Base-by-base conservation (phyloP, 2,888 invertebrate genomes). In the Eupithecia pulchellata region DNA sequence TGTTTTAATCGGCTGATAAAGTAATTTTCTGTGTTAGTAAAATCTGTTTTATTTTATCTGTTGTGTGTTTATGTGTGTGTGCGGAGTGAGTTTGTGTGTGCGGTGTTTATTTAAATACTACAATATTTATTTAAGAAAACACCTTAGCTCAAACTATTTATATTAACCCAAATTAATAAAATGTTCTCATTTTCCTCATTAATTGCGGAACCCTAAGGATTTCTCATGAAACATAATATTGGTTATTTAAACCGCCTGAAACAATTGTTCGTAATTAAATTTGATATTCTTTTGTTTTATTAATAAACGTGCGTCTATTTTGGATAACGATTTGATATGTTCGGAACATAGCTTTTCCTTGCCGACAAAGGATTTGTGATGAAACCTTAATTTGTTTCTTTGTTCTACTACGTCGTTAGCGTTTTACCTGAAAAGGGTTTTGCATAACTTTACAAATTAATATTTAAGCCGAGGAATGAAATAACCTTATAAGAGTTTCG, bases 191-290 rank as follows among this genome's bases (percentile, higher is more conserved):
- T 13, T 36, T 61, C 14, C 6, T 14, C 32, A 11, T 34, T 4
- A 60, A 34, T 58, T 17, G 36, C 32, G 34, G 61, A 61, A 61
- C 61, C 61, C 61, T 36, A 61, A 36, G 36, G 61, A 61, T 20
- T 61, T 61, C 32, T 1, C 32, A 32, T 20, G 32, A 61, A 61
- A 61, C 61, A 36, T 34, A 32, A 61, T 61, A 61, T 61, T 13
- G 60, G 60, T 61, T 60, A 60, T 60, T 60, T 60, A 60, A n/a
- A 36, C 36, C 6, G 25, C n/a, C 25, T 25, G 34, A 25, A 61
- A 61, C 32, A 20, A 57, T 57, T 61, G 34, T 61, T 34, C 34
- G 1, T 61, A 25, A 61, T 36, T 61, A 61, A 61, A 36, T 61
- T 60, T 60, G 20, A 61, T 34, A 61, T 61, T 34, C 20, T 6